Evolutionary conservation across 1,140 invertebrate genomes (phyloP).

Genomic region (Diuraphis noxia): DNA sequence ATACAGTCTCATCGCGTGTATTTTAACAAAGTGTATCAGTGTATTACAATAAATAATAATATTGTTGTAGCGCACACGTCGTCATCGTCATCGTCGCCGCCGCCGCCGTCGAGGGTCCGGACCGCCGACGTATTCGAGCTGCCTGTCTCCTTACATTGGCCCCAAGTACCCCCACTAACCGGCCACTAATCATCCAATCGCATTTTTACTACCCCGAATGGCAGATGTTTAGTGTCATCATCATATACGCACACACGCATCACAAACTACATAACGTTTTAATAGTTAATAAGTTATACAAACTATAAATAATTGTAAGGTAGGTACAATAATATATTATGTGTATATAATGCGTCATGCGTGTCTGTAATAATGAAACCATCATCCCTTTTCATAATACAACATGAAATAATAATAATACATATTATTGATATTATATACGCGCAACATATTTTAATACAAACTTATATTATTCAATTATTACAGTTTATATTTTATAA

Average conservation of each 20-base stretch:
- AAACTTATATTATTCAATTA: no score
- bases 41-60: slow-evolving; percentile 1
- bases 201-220: slow-evolving; percentile 51
- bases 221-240: slow-evolving; percentile 50
- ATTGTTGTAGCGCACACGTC: slow-evolving; percentile 11
- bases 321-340: neutral
- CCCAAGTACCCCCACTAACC: slow-evolving; percentile 50
- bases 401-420: neutral
- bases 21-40: neutral
- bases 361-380: neutral
- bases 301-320: neutral
- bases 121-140: slow-evolving; percentile 8
- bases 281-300: neutral
- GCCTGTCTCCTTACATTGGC: slow-evolving; percentile 48
- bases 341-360: neutral
- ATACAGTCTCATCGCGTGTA: neutral
- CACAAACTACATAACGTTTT: neutral
- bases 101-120: slow-evolving; percentile 18
- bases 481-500: no score
- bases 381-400: neutral
- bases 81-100: neutral
- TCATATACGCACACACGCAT: neutral
- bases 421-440: neutral
- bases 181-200: slow-evolving; percentile 53
- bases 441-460: neutral